phyloP scores from a whole-genome alignment of 1,140 invertebrate genomes.

The Pollicipes pollicipes region DNA sequence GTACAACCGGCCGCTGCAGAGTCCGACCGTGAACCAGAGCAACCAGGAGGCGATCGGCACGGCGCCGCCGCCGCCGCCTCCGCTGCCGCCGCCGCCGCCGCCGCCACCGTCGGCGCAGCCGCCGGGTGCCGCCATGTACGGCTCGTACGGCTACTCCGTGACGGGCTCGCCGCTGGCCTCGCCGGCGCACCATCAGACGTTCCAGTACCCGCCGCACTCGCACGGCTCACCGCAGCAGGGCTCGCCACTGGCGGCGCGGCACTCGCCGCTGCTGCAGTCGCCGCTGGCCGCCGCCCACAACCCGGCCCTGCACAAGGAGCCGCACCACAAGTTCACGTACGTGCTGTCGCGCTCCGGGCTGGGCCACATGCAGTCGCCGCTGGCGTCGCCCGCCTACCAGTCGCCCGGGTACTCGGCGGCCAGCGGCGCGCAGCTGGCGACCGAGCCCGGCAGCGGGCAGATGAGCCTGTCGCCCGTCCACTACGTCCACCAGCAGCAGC shows the following conservation, averaged over 20 bases:
- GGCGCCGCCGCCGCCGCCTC: background rate
- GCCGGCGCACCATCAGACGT: conserved; percentile 30
- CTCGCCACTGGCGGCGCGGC: conserved; percentile 51
- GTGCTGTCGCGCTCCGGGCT: conserved; percentile 27
- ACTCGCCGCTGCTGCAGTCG: background rate
- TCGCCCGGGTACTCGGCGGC: conserved; percentile 37
- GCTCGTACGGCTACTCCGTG: background rate
- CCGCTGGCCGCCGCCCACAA: background rate
- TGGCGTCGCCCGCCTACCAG: conserved; percentile 24
- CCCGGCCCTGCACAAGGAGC: background rate
- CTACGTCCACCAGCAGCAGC: background rate
- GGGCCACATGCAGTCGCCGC: conserved; percentile 26
- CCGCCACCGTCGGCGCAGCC: too few relatives aligned
- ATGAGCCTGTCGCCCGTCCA: background rate
- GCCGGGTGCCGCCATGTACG: background rate
- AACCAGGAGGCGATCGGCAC: background rate
- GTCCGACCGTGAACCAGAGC: conserved; percentile 2
- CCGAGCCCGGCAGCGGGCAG: background rate
- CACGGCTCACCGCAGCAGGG: conserved; percentile 38
- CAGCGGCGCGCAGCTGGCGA: background rate
- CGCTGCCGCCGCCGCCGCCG: too few relatives aligned
- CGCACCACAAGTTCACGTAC: conserved; percentile 54
- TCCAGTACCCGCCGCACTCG: conserved; percentile 31
- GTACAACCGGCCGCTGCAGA: background rate
- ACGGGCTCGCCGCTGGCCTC: background rate